Conservation (phyloP, 2,113 vertebrate genomes). For the Machaerirhynchus nigripectus region DNA sequence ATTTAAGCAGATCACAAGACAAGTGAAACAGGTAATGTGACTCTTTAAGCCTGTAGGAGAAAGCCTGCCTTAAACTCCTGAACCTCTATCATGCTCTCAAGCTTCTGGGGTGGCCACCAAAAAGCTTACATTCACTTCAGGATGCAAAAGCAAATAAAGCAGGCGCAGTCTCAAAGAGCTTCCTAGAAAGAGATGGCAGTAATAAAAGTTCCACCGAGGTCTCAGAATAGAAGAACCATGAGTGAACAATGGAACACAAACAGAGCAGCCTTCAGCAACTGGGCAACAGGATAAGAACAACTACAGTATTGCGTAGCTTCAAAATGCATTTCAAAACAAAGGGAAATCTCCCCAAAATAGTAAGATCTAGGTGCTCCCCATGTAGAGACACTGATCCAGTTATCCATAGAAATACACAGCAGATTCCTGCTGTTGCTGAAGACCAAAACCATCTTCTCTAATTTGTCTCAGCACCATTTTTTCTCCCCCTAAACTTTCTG, state of each 20-base stretch:
- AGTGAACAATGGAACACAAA: neutral
- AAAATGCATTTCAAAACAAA: neutral
- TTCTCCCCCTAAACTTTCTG: neutral
- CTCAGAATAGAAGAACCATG: neutral
- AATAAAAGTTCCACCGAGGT: neutral
- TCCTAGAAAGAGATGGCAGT: neutral
- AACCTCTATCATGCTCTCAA: neutral
- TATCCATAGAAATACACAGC: neutral
- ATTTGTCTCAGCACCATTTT: neutral
- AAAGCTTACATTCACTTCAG: neutral
- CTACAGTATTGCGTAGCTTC: accelerated
- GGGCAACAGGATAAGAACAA: neutral
- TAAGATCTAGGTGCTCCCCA: neutral
- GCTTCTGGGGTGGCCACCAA: neutral
- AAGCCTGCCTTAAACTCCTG: constrained; percentile 19
- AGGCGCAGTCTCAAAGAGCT: neutral
- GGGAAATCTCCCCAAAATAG: neutral
- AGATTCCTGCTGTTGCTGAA: neutral
- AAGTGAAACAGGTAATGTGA: neutral
- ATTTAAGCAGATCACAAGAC: constrained; percentile 32
- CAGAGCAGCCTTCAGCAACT: neutral
- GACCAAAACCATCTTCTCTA: neutral
- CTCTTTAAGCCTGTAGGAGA: neutral
- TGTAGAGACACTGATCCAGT: neutral
- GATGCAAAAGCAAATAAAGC: neutral